Evolutionary conservation across 2,113 vertebrate genomes (phyloP).

Genomic region (Motacilla tschutschensis): DNA sequence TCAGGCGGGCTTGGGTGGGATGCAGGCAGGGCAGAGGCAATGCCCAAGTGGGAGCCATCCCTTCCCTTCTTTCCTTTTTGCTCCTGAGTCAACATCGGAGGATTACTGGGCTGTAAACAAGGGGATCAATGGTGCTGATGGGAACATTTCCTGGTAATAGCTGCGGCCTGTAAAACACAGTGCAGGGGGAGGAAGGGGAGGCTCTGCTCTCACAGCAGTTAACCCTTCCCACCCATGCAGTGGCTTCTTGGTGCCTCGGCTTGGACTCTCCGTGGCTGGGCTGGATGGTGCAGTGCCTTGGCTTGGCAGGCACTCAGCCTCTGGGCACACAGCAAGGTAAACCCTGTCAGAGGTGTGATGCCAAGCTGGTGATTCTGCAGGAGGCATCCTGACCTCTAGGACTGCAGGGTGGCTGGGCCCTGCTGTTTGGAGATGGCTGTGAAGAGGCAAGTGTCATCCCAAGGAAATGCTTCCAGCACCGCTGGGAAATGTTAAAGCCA

Average conservation of each 20-base stretch:
- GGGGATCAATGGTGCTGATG: constrained; percentile 68
- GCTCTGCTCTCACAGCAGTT: constrained; percentile 4
- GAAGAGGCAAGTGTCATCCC: neutral
- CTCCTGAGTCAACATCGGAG: constrained; percentile 42
- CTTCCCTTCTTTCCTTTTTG: neutral
- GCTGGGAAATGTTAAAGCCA: neutral
- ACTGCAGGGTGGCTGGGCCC: neutral
- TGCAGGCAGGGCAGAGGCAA: neutral
- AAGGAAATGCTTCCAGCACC: neutral
- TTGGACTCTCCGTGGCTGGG: neutral
- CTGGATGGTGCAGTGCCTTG: neutral
- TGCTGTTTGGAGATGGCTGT: neutral
- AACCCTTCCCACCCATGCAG: neutral
- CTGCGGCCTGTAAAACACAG: constrained; percentile 46
- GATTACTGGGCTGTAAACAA: constrained; percentile 64
- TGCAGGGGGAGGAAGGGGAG: constrained; percentile 18
- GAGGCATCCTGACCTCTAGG: neutral
- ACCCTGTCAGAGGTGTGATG: neutral
- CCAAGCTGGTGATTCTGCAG: neutral
- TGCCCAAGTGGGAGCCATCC: neutral
- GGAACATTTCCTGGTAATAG: constrained; percentile 68
- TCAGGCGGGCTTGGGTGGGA: accelerated
- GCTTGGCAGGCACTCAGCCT: neutral
- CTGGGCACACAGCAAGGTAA: neutral
- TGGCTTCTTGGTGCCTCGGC: neutral